Base-by-base conservation (phyloP, 2,113 vertebrate genomes). In the Tylochromis polylepis region DNA sequence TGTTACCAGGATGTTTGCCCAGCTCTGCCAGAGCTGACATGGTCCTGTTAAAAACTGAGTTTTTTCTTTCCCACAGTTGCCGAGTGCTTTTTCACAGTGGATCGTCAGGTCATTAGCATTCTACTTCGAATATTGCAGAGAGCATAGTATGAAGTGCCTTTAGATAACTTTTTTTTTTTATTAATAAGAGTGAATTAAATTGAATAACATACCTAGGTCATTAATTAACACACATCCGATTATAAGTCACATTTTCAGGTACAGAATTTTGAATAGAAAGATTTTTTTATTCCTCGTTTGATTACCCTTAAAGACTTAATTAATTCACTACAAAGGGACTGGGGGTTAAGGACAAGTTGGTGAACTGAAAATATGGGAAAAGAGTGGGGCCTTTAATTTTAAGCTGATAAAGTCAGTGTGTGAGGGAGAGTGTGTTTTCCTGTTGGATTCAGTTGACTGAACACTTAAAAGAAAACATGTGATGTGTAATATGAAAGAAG, bases 351-450 rank as follows among this genome's bases (percentile, higher is more conserved):
- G 41, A 49, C 24, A 49, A 75, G 43, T 20, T 31, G 24, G 70
- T 75, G 24, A 49, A 49, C 41, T 31, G 5, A 29, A 49, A 49
- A 75, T 29, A 29, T 11, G 41, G 67, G 41, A 29, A 51, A 51
- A 31, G 41, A 49, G 67, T 29, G 41, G 24, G 24, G 16, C 5
- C 24, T 49, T 75, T 75, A 8, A 51, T 31, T 77, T 31, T 14
- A 29, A 51, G 43, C 70, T 77, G 43, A 77, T 29, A 72, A 70
- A 70, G 15, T 43, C 22, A 20, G 43, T 12, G 70, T 75, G 70
- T 29, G 15, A 31, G 10, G 5, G 43, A 49, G 43, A 51, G 43
- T 8, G 24, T 51, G 11, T 8, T n/a, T 77, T 77, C 43, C 70
- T 51, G 16, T 49, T 75, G 41, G 24, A 75, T 75, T 75, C 43